Conservation (phyloP, 1,140 invertebrate species). For the Drosophila pseudoobscura region DNA sequence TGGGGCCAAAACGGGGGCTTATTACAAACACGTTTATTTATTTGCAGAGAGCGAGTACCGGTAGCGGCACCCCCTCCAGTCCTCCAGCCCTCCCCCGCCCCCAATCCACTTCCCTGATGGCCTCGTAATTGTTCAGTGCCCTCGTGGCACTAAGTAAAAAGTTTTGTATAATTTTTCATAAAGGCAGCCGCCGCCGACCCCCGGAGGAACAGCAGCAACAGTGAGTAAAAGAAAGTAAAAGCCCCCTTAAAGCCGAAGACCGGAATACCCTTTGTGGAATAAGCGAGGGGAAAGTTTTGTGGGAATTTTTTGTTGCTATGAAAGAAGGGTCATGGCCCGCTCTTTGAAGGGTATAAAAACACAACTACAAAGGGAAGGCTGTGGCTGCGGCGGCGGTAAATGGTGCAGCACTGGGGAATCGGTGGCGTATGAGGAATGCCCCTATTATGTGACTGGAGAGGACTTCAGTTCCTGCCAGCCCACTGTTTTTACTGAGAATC, state of each 20-base stretch:
- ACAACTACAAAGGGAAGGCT: constrained; percentile 5
- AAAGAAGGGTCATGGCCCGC: too few species aligned
- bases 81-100: background rate
- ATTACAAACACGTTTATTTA: constrained; percentile 67
- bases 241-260: background rate
- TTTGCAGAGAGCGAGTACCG: constrained; percentile 27
- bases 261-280: too few species aligned
- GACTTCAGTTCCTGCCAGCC: constrained; percentile 2
- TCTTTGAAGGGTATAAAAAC: background rate
- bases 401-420: constrained; percentile 58
- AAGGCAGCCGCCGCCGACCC: constrained; percentile 34
- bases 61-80: too few species aligned
- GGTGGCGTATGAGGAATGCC: constrained; percentile 67
- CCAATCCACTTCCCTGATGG: constrained; percentile 19
- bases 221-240: constrained; percentile 8
- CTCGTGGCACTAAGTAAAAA: constrained; percentile 69
- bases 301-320: too few species aligned
- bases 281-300: too few species aligned
- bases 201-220: constrained; percentile 20
- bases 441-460: constrained; percentile 55
- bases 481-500: constrained; percentile 22
- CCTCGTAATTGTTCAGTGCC: constrained; percentile 65
- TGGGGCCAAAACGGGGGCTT: constrained; percentile 30
- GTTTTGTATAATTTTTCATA: constrained; percentile 79
- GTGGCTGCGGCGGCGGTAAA: constrained; percentile 21